Conservation (phyloP, 2,113 vertebrate species). For the Albula goreensis region DNA sequence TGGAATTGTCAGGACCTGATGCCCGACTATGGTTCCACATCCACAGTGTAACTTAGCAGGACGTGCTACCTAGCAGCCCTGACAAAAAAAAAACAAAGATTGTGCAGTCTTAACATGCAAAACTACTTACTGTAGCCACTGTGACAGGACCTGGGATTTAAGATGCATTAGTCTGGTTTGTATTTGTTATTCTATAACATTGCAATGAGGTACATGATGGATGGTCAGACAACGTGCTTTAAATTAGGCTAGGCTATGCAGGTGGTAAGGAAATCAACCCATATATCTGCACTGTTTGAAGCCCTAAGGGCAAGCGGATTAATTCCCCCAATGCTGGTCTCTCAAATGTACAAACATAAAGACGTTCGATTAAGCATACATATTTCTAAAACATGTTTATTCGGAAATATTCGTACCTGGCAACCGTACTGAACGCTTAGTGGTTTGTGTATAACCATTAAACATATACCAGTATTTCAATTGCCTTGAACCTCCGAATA, state of each 20-base stretch:
- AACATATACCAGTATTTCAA: no score
- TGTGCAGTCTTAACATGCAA: constrained; percentile 15
- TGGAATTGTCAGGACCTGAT: no score
- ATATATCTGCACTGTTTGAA: not conserved
- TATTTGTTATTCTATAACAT: constrained; percentile 42
- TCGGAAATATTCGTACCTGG: not conserved
- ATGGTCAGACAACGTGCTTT: constrained; percentile 31
- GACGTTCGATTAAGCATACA: not conserved
- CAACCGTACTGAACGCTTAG: not conserved
- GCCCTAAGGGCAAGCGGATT: not conserved
- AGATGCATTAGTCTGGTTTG: constrained; percentile 35
- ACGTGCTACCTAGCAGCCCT: not conserved
- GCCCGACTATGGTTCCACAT: no score
- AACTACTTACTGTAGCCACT: constrained; percentile 26
- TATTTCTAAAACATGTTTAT: not conserved
- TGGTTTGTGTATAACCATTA: no score
- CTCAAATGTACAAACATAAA: not conserved
- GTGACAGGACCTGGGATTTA: constrained; percentile 27
- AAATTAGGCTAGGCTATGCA: constrained; percentile 21
- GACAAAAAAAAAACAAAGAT: not conserved
- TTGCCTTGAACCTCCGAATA: no score
- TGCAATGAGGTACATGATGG: constrained; percentile 42
- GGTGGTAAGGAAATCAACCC: constrained; percentile 22
- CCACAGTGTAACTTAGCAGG: not conserved
- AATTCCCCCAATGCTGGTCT: not conserved